Conservation (phyloP, 2,797 vertebrate genomes). For the Iguana delicatissima region DNA sequence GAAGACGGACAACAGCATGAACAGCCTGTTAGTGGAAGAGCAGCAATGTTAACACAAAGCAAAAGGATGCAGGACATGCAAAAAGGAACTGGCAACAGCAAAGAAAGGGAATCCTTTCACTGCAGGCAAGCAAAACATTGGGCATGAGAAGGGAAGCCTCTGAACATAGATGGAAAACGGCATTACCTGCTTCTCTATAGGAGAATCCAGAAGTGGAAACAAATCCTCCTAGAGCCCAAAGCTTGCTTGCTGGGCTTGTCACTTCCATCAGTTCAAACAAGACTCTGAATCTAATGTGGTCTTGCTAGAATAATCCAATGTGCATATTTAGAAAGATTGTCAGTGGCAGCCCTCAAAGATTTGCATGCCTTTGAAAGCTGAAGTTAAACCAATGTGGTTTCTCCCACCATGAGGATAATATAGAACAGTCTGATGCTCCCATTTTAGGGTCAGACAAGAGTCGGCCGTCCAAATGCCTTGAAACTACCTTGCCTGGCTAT, state of each 20-base stretch:
- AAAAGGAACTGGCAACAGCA: background rate
- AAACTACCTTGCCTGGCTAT: background rate
- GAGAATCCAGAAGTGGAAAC: background rate
- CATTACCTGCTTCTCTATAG: background rate
- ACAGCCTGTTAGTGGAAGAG: background rate
- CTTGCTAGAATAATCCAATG: conserved; percentile 1
- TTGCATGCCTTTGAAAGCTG: background rate
- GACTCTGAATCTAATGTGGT: background rate
- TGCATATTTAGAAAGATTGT: background rate
- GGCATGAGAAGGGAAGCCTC: background rate
- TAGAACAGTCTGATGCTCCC: background rate
- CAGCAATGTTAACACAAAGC: background rate
- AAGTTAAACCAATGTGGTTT: background rate
- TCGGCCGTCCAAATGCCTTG: background rate
- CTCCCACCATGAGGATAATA: background rate
- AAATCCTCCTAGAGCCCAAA: background rate
- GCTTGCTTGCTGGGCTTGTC: background rate
- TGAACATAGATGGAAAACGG: background rate
- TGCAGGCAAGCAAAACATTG: background rate
- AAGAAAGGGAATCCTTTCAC: background rate
- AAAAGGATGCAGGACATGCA: background rate
- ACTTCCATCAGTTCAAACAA: background rate
- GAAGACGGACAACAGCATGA: background rate
- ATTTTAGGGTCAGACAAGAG: background rate
- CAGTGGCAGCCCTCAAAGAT: background rate